Evolutionary conservation across 2,797 vertebrate genomes (phyloP).

Genomic region (Acanthornis magna): DNA sequence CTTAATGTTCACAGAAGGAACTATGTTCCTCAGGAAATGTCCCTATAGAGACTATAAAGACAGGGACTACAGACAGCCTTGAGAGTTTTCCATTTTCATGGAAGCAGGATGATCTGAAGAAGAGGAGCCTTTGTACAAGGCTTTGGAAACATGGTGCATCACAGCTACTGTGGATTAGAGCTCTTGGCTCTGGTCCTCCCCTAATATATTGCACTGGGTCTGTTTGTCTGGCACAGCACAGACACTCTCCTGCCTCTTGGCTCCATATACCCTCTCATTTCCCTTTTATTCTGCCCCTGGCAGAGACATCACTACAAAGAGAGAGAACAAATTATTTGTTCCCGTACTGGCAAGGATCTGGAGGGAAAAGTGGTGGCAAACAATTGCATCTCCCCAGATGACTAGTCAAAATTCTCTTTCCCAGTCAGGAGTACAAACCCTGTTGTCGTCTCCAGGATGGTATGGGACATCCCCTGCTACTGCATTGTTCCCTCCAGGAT

Average conservation of each 20-base stretch:
- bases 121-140: neutral
- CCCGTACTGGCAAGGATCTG: neutral
- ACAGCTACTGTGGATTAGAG: neutral
- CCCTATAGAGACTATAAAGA: neutral
- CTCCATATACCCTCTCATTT: slow-evolving; percentile 38
- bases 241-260: slow-evolving; percentile 16
- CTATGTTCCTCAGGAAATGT: neutral
- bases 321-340: slow-evolving; percentile 31
- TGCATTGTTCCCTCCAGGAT: neutral
- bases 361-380: slow-evolving; percentile 21
- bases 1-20: neutral
- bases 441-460: neutral
- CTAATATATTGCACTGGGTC: neutral
- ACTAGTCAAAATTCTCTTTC: neutral
- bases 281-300: slow-evolving; percentile 40
- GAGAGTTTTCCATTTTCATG: neutral
- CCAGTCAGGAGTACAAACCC: neutral
- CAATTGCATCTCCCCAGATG: neutral
- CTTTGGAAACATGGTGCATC: neutral
- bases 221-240: slow-evolving; percentile 11
- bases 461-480: neutral
- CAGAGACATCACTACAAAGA: slow-evolving; percentile 4
- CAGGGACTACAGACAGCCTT: neutral
- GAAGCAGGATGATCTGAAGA: neutral
- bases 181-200: neutral